These are phyloP conservation scores for Drosophila paulistorum DNA, from an alignment of 1,140 invertebrate genomes.

Conservation along the genomic window DNA sequence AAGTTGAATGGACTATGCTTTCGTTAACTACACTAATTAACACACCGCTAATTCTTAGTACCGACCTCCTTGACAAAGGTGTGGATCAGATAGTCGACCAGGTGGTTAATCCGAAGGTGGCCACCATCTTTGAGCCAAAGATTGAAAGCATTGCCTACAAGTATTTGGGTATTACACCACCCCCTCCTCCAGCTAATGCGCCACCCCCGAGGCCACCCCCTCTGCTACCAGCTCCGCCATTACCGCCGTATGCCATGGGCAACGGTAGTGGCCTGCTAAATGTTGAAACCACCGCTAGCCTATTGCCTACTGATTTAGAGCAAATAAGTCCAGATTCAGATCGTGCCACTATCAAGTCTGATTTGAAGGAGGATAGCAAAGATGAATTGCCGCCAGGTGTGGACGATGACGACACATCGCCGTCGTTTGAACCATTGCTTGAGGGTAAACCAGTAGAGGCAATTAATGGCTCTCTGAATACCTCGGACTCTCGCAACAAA, in stretches of 20 bases:
- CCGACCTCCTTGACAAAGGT: slow-evolving; percentile 91
- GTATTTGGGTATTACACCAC: slow-evolving; percentile 91
- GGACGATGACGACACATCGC: slow-evolving; percentile 85
- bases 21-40: background rate
- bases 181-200: slow-evolving; percentile 64
- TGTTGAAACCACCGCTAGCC: slow-evolving; percentile 83
- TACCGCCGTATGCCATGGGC: slow-evolving; percentile 79
- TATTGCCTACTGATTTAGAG: slow-evolving; percentile 90
- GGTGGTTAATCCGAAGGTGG: slow-evolving; percentile 96
- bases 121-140: slow-evolving; percentile 93
- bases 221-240: slow-evolving; percentile 85
- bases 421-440: slow-evolving; percentile 86
- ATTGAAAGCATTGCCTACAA: slow-evolving; percentile 95
- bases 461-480: slow-evolving; percentile 61
- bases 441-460: slow-evolving; percentile 41
- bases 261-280: slow-evolving; percentile 71
- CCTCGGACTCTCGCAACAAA: slow-evolving; percentile 67
- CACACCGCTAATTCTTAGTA: slow-evolving; percentile 84
- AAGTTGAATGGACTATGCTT: slow-evolving; percentile 81
- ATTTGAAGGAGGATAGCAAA: slow-evolving; percentile 76
- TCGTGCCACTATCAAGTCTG: slow-evolving; percentile 84
- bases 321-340: slow-evolving; percentile 91
- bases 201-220: slow-evolving; percentile 83
- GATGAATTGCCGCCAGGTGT: slow-evolving; percentile 74
- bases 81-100: slow-evolving; percentile 97